A percentile compares a stretch with the other conserved stretches of the same genome.
Conservation (phyloP, 2,888 invertebrate species). For the Crossocerus cetratus region DNA sequence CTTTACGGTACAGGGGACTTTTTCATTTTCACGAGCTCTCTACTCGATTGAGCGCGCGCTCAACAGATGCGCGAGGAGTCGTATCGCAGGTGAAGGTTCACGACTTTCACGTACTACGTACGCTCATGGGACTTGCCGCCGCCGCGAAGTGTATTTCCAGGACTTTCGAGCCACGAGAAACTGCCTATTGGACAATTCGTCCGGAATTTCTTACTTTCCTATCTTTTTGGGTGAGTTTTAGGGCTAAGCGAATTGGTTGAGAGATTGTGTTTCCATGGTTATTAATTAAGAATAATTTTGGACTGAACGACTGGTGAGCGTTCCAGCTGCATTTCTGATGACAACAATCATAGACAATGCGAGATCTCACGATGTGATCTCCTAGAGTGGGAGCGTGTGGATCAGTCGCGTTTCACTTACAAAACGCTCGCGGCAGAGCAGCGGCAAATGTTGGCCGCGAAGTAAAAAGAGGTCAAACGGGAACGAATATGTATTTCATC, state of each 20-base stretch:
- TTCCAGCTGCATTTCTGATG: too few species aligned
- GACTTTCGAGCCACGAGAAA: conserved; percentile 13
- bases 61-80: conserved; percentile 51
- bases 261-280: too few species aligned
- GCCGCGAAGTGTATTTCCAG: conserved; percentile 21
- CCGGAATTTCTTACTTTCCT: too few species aligned
- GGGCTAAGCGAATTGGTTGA: too few species aligned
- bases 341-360: too few species aligned
- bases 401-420: too few species aligned
- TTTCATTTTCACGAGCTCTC: conserved; percentile 3
- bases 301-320: too few species aligned
- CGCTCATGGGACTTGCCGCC: conserved; percentile 29
- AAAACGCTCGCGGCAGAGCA: too few species aligned
- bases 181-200: conserved; percentile 1
- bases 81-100: conserved; percentile 52
- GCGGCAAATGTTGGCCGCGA: background rate
- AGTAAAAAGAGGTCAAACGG: conserved; percentile 47
- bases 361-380: too few species aligned
- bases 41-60: conserved; percentile 18
- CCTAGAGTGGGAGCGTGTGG: too few species aligned
- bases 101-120: conserved; percentile 40
- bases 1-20: background rate
- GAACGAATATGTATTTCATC: conserved; percentile 33
- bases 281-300: too few species aligned
- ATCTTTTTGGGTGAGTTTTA: too few species aligned